These are phyloP conservation scores for Pachyrhynchus sulphureomaculatus DNA, from an alignment of 1,140 invertebrate genomes.

Conservation along the genomic window DNA sequence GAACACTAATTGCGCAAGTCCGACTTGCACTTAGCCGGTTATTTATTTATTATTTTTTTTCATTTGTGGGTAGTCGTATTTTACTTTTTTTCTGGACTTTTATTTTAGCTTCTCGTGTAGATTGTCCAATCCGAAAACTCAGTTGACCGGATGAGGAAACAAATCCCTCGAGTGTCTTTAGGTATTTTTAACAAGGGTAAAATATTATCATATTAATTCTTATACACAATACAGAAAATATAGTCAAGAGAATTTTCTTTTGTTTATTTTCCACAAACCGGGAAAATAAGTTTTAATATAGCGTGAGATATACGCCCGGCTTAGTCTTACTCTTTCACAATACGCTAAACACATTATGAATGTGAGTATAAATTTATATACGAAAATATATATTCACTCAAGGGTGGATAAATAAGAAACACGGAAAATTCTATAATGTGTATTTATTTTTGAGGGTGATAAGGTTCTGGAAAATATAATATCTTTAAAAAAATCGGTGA, in stretches of 20 bases:
- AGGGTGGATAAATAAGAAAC: too few species aligned
- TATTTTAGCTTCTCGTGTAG: too few species aligned
- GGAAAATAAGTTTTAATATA: constrained; percentile 27
- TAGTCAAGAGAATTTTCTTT: constrained; percentile 11
- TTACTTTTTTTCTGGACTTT: too few species aligned
- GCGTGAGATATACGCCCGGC: constrained; percentile 6
- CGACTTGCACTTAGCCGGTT: too few species aligned
- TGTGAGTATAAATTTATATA: constrained; percentile 8
- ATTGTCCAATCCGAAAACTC: constrained; percentile 5
- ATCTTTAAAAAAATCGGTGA: too few species aligned
- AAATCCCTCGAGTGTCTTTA: constrained; percentile 42
- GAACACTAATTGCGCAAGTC: too few species aligned
- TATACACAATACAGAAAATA: constrained; percentile 40
- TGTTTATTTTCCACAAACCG: constrained; percentile 17
- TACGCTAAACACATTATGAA: constrained; percentile 10
- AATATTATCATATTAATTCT: constrained; percentile 47
- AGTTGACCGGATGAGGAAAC: constrained; percentile 46
- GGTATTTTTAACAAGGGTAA: constrained; percentile 42
- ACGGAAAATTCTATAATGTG: too few species aligned
- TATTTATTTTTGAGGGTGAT: too few species aligned
- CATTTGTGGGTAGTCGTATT: too few species aligned
- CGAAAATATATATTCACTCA: too few species aligned
- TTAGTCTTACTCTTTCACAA: constrained; percentile 1
- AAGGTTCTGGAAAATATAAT: too few species aligned
- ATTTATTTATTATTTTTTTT: too few species aligned